Conservation (phyloP, 2,797 vertebrate species). For the Etheostoma perlongum region DNA sequence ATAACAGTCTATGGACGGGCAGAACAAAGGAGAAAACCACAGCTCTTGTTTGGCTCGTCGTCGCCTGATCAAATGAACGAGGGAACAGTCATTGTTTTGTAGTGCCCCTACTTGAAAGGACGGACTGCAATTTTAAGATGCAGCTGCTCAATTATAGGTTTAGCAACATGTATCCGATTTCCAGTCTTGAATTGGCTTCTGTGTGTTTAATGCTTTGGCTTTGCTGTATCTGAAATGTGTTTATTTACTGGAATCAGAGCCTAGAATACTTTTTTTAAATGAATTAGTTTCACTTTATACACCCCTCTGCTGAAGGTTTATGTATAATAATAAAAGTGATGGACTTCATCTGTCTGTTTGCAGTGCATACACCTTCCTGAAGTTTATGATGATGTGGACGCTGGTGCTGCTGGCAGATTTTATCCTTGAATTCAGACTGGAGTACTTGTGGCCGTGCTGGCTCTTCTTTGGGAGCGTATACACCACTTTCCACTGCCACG, state of each 20-base stretch:
- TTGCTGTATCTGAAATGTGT: not conserved
- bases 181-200: not conserved
- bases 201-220: constrained; percentile 4
- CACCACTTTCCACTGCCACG: constrained; percentile 89
- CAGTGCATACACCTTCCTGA: constrained; percentile 87
- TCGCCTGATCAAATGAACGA: constrained; percentile 49
- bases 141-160: constrained; percentile 59
- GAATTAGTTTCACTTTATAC: not conserved
- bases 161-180: not conserved
- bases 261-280: not conserved
- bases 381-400: constrained; percentile 88
- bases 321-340: not conserved
- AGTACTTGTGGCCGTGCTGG: constrained; percentile 90
- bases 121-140: constrained; percentile 37
- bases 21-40: constrained; percentile 84
- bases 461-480: constrained; percentile 89
- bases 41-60: constrained; percentile 64
- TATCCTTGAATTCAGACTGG: constrained; percentile 87
- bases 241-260: constrained; percentile 11
- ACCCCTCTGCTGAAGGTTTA: not conserved
- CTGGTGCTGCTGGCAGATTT: constrained; percentile 89
- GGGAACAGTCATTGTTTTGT: constrained; percentile 57
- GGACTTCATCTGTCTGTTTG: constrained; percentile 14
- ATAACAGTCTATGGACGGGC: constrained; percentile 76
- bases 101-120: constrained; percentile 28